These are phyloP conservation scores for Liasis olivaceus DNA, from an alignment of 2,797 vertebrate genomes.

Conservation along the genomic window DNA sequence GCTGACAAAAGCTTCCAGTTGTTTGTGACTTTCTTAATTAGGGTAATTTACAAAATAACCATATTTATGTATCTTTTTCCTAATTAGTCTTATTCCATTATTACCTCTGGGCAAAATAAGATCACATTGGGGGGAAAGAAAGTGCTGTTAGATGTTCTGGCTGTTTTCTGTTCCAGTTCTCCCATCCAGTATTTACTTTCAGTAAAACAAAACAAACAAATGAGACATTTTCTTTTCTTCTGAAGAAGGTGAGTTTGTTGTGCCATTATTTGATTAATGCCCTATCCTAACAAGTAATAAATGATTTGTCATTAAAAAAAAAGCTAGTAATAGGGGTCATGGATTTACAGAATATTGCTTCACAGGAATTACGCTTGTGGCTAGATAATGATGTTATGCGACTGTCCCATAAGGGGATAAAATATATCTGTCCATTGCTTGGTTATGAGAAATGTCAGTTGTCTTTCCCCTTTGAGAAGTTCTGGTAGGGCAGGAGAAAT, in stretches of 20 bases:
- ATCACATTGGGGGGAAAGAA: neutral
- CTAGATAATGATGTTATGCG: neutral
- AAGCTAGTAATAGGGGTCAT: neutral
- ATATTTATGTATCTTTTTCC: neutral
- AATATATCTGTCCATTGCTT: neutral
- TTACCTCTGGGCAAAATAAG: conserved; percentile 7
- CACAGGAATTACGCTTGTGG: neutral
- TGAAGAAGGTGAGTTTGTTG: neutral
- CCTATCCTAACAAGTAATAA: neutral
- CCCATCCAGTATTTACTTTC: neutral
- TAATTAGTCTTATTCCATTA: conserved; percentile 7
- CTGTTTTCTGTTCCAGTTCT: conserved; percentile 1
- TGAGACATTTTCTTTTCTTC: neutral
- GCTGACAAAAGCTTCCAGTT: conserved; percentile 1
- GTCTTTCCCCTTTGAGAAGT: neutral
- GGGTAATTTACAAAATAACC: conserved; percentile 1
- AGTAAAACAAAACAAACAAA: neutral
- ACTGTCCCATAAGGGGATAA: neutral
- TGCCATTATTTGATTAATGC: neutral
- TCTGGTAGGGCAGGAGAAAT: too few relatives aligned
- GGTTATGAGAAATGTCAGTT: neutral
- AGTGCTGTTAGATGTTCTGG: neutral
- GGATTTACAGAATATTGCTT: neutral
- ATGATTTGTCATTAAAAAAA: neutral
- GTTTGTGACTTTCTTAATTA: conserved; percentile 10